Evolutionary conservation across 2,888 invertebrate genomes (phyloP), one percentile per base, ranked within the genome.

Genomic region (Scotopteryx bipunctaria): DNA sequence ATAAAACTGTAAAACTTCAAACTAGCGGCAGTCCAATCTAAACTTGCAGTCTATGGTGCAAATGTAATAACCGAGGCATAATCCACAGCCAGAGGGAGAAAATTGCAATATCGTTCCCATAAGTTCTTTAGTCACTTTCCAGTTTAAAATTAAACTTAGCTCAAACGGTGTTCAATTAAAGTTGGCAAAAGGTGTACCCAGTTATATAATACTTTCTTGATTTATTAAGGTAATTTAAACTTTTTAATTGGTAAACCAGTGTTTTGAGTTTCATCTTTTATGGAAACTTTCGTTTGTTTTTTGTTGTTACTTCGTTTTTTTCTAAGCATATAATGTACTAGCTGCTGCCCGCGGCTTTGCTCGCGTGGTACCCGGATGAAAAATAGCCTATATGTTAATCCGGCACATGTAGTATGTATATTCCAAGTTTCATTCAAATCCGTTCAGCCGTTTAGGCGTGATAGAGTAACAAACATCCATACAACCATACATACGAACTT

Each of bases 121-220:
- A 38, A 41, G 35, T 55, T 32, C 16, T 23, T 55, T 61, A 62
- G 60, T 58, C 52, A 42, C 33, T 25, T 16, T 59, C 62, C 44
- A 66, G 64, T 45, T 27, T 11, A 32, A 56, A 66, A 25, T 41
- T 36, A 6, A 46, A 38, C 56, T 47, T 35, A n/a, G n/a, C 31
- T 41, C 40, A 37, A 54, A 56, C 55, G 17, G 44, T 50, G 64
- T 68, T 66, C 67, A 71, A 73, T 73, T 71, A 69, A 68, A 68
- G 55, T 66, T 63, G 37, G 54, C 25, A 48, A 43, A 59, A 65
- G 55, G 61, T 66, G 64, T 55, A 60, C 49, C 50, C 32, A 21
- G 48, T 46, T 29, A 52, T 45, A 52, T 45, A n/a, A n/a, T n/a
- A n/a, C 50, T 54, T 41, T 45, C 36, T 23, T 27, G 38, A 48